A percentile compares a stretch with the other conserved stretches of the same genome.
Evolutionary conservation across 2,797 vertebrate genomes (phyloP).

Genomic region (Phaenicophaeus curvirostris): DNA sequence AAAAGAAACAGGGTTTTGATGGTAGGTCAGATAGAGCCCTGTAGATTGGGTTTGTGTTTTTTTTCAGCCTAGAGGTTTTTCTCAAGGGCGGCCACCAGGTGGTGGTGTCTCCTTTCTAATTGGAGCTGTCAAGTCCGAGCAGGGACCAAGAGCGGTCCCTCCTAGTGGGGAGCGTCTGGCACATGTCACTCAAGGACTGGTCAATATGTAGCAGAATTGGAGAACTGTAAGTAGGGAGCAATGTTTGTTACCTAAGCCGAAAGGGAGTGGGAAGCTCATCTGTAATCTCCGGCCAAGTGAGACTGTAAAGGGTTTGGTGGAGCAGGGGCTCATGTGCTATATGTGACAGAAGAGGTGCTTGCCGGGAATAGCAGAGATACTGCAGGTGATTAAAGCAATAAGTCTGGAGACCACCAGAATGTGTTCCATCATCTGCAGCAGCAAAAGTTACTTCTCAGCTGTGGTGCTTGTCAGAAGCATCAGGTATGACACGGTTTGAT

Average conservation of each 20-base stretch:
- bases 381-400: not conserved
- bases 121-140: not conserved
- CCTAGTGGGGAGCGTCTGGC: no score
- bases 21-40: not conserved
- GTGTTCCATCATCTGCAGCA: not conserved
- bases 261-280: not conserved
- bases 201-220: not conserved
- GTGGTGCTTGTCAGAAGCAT: not conserved
- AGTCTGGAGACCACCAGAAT: not conserved
- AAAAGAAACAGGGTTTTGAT: not conserved
- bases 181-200: conserved; percentile 69
- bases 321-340: not conserved
- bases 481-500: not conserved
- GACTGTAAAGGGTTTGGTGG: not conserved
- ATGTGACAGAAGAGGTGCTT: not conserved
- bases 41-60: rapidly evolving
- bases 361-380: not conserved
- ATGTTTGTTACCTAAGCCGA: not conserved
- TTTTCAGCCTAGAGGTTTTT: not conserved
- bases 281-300: not conserved
- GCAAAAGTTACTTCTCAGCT: not conserved
- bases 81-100: conserved; percentile 70
- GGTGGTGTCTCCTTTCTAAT: conserved; percentile 75
- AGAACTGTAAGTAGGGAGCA: conserved; percentile 7
- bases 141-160: no score